Conservation (phyloP, 2,797 vertebrate genomes). For the Mastacembelus armatus region DNA sequence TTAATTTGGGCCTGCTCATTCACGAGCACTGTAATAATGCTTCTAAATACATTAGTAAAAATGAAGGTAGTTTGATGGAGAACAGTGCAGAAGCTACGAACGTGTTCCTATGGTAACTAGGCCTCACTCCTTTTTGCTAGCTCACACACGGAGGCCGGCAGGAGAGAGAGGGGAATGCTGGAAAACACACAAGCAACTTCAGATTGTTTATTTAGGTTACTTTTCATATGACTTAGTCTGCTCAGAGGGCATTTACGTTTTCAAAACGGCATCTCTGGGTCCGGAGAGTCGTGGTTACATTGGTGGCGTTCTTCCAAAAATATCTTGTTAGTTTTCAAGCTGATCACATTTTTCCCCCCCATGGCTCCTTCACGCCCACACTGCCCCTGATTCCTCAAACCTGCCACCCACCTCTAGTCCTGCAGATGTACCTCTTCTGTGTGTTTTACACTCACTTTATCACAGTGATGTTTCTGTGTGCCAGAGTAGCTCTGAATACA, state of each 20-base stretch:
- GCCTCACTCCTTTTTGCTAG: constrained; percentile 71
- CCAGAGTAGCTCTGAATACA: constrained; percentile 18
- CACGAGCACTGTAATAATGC: constrained; percentile 42
- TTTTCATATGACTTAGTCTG: neutral
- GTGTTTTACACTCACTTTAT: constrained; percentile 58
- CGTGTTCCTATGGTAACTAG: constrained; percentile 81
- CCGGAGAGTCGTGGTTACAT: neutral
- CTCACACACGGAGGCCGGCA: constrained; percentile 59
- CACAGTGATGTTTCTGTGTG: constrained; percentile 59
- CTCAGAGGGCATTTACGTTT: constrained; percentile 12
- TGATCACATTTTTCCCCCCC: constrained; percentile 51
- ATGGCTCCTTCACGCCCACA: constrained; percentile 67
- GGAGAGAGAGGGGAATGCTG: constrained; percentile 50
- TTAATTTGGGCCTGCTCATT: constrained; percentile 49
- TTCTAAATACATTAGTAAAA: constrained; percentile 58
- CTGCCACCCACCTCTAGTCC: constrained; percentile 69
- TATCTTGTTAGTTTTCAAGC: constrained; percentile 46
- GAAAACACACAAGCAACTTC: constrained; percentile 54
- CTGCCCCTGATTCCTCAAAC: constrained; percentile 63
- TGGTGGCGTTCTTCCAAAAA: constrained; percentile 50
- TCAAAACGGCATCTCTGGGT: neutral
- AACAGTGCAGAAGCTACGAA: constrained; percentile 61
- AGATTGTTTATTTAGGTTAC: constrained; percentile 42
- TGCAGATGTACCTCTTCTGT: constrained; percentile 45
- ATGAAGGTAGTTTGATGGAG: constrained; percentile 63